Conservation (phyloP, 2,888 invertebrate species). For the Leucophora obtusa region DNA sequence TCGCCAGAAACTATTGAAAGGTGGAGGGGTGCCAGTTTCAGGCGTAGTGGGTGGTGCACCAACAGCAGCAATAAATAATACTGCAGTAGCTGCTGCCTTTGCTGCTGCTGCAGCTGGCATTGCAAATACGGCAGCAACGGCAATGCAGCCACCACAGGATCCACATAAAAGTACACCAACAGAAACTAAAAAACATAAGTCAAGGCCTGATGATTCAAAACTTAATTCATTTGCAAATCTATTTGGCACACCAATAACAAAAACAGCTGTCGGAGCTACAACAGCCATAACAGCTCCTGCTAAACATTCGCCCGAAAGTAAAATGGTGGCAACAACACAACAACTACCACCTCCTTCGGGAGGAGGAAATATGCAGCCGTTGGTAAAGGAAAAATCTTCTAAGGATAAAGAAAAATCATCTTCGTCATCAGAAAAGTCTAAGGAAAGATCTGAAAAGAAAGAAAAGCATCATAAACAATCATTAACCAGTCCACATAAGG, state of each 20-base stretch:
- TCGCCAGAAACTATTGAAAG: slow-evolving; percentile 90
- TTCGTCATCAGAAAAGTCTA: slow-evolving; percentile 68
- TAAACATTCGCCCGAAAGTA: slow-evolving; percentile 58
- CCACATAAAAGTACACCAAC: background rate
- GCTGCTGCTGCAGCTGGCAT: slow-evolving; percentile 55
- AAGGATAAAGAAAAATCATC: slow-evolving; percentile 75
- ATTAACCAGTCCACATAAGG: slow-evolving; percentile 80
- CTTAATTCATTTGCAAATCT: slow-evolving; percentile 86
- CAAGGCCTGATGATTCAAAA: slow-evolving; percentile 81
- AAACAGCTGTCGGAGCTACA: slow-evolving; percentile 75
- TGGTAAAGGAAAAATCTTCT: slow-evolving; percentile 70
- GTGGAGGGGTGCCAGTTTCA: slow-evolving; percentile 85
- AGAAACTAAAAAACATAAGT: slow-evolving; percentile 81
- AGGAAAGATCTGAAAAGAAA: slow-evolving; percentile 82
- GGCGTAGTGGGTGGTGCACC: slow-evolving; percentile 62
- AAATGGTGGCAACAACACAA: slow-evolving; percentile 11
- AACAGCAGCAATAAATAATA: slow-evolving; percentile 48
- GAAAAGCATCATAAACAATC: slow-evolving; percentile 79
- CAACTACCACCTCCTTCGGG: slow-evolving; percentile 16
- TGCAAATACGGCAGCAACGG: slow-evolving; percentile 29
- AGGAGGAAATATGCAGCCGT: background rate
- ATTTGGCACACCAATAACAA: slow-evolving; percentile 90
- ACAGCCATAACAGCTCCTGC: slow-evolving; percentile 70
- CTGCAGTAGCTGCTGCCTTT: slow-evolving; percentile 53
- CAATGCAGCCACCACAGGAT: background rate